A percentile compares a stretch with the other conserved stretches of the same genome.
Conservation (phyloP, 1,140 invertebrate species). For the Phthorimaea operculella region DNA sequence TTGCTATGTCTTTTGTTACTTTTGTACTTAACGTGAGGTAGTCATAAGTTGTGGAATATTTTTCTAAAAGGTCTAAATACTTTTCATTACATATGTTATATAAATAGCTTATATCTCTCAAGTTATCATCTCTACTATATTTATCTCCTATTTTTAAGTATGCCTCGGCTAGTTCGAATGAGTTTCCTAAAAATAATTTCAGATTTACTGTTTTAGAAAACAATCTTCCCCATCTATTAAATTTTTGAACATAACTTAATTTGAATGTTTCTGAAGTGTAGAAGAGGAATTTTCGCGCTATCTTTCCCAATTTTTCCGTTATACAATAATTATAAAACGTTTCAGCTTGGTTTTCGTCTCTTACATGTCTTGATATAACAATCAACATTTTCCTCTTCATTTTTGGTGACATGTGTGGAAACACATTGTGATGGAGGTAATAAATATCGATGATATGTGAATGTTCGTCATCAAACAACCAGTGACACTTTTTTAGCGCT, state of each 20-base stretch:
- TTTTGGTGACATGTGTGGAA: background rate
- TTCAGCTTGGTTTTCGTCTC: background rate
- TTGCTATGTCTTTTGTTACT: too few species aligned
- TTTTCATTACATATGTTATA: background rate
- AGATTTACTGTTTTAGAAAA: background rate
- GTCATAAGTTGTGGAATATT: background rate
- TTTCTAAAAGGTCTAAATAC: background rate
- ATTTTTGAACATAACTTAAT: background rate
- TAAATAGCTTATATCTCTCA: background rate
- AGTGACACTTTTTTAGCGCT: conserved; percentile 23
- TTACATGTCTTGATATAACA: background rate
- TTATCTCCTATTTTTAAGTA: background rate
- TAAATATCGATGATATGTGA: conserved; percentile 20
- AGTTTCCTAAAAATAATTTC: background rate
- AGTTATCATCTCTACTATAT: background rate
- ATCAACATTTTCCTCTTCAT: background rate
- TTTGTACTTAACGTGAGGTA: too few species aligned
- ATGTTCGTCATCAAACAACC: conserved; percentile 24
- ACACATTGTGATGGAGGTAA: conserved; percentile 12
- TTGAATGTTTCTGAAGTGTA: background rate
- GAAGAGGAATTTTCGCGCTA: background rate
- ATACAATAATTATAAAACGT: background rate
- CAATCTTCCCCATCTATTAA: background rate
- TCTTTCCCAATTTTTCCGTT: background rate
- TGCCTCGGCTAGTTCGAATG: background rate